Conservation (phyloP, 1,140 invertebrate species). For the Micrasema longulum region DNA sequence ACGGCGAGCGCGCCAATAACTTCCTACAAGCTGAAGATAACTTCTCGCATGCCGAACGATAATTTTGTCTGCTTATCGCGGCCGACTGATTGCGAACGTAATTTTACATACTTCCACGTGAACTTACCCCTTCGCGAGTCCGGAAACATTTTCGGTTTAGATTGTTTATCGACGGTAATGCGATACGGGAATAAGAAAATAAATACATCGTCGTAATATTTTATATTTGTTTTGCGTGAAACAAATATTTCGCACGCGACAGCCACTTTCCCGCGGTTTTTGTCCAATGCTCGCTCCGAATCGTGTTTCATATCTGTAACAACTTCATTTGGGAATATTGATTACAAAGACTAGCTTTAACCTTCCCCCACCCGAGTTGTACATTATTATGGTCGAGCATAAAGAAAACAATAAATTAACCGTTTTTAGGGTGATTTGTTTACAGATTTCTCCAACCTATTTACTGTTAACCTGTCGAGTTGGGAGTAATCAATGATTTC, state of each 20-base stretch:
- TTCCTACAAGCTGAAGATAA: conserved; percentile 18
- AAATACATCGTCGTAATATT: conserved; percentile 30
- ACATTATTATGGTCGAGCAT: conserved; percentile 10
- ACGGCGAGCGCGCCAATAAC: background rate
- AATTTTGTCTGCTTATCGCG: conserved; percentile 30
- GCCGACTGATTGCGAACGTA: conserved; percentile 16
- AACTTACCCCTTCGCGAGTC: conserved; percentile 18
- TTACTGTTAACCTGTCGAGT: conserved; percentile 4
- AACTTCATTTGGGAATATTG: conserved; percentile 31
- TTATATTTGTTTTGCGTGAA: conserved; percentile 35
- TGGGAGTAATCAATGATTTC: conserved; percentile 2
- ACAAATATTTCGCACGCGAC: conserved; percentile 32
- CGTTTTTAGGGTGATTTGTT: conserved; percentile 20
- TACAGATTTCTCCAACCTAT: background rate
- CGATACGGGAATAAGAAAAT: conserved; percentile 28
- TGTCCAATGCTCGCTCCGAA: background rate
- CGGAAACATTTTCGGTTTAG: conserved; percentile 28
- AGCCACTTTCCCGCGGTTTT: conserved; percentile 17
- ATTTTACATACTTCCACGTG: conserved; percentile 13
- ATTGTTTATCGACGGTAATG: conserved; percentile 30
- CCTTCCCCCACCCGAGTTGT: background rate
- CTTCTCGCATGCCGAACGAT: conserved; percentile 27
- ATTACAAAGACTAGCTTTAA: conserved; percentile 24
- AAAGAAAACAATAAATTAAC: conserved; percentile 28
- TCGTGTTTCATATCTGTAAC: conserved; percentile 31